Conservation (phyloP, 2,113 vertebrate species). For the Zapus hudsonius region DNA sequence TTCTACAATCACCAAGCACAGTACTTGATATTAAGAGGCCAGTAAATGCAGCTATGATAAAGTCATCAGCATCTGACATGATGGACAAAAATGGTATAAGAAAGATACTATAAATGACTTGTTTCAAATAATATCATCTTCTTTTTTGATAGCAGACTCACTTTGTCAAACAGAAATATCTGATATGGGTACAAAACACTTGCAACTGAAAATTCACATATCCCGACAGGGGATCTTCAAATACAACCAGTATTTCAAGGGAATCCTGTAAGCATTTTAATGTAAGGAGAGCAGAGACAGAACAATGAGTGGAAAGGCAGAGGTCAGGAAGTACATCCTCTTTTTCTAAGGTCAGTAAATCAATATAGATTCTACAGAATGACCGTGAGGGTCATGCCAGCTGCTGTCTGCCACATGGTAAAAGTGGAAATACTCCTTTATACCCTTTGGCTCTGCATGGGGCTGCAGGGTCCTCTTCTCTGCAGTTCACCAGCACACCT, state of each 20-base stretch:
- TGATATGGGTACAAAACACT: background rate
- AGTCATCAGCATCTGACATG: background rate
- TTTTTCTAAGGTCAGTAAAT: background rate
- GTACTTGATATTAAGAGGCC: background rate
- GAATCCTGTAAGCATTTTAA: background rate
- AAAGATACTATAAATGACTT: background rate
- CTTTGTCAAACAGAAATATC: background rate
- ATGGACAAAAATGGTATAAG: background rate
- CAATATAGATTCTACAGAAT: background rate
- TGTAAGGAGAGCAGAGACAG: background rate
- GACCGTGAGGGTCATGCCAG: background rate
- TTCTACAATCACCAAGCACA: background rate
- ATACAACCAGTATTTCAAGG: background rate
- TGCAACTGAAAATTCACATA: background rate
- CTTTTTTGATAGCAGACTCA: background rate
- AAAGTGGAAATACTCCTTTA: background rate
- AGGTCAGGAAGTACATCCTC: background rate
- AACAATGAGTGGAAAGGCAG: background rate
- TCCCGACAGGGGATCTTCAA: background rate
- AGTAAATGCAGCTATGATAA: background rate
- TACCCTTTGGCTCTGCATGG: background rate
- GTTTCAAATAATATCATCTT: conserved; percentile 24
- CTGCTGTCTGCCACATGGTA: background rate
- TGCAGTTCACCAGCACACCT: accelerated
- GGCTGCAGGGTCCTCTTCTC: background rate